phyloP scores from a whole-genome alignment of 2,888 invertebrate genomes.

The Eutolmus rufibarbis region DNA sequence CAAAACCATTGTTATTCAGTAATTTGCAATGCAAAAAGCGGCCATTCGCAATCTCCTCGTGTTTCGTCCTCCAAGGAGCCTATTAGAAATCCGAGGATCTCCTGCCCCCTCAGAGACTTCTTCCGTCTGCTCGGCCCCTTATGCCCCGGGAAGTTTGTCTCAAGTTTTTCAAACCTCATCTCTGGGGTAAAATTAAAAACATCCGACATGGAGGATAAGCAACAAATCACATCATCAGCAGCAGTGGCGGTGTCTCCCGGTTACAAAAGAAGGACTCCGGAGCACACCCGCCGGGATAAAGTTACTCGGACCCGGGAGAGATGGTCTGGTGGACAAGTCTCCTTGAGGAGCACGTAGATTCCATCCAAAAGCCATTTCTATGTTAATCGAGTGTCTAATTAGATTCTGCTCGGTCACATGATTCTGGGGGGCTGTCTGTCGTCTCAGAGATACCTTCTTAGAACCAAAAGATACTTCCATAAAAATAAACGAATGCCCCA shows the following conservation, averaged over 20 bases:
- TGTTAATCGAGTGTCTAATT: conserved; percentile 35
- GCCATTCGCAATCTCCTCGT: conserved; percentile 7
- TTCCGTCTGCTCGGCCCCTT: not conserved
- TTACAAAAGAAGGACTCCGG: not conserved
- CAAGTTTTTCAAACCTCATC: conserved; percentile 7
- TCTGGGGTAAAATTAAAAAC: conserved; percentile 29
- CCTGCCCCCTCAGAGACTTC: not conserved
- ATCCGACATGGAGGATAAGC: conserved; percentile 24
- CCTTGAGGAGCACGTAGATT: conserved; percentile 2
- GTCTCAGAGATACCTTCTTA: not conserved
- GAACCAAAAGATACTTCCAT: not conserved
- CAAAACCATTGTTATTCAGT: conserved; percentile 20
- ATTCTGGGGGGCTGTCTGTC: not conserved
- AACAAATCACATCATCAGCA: conserved; percentile 33
- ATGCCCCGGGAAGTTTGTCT: not conserved
- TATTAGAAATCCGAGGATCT: not conserved
- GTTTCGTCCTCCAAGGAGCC: conserved; percentile 11
- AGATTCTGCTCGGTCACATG: conserved; percentile 21
- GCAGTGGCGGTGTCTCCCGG: not conserved
- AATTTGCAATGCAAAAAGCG: conserved; percentile 33
- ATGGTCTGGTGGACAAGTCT: not conserved
- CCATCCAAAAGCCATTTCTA: conserved; percentile 30
- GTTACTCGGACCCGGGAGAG: not conserved
- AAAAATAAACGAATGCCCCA: not conserved
- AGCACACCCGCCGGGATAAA: not conserved